A percentile compares a stretch with the other conserved stretches of the same genome.
These are phyloP conservation scores for Agrochola lychnidis DNA, from an alignment of 2,888 invertebrate genomes.

Conservation along the genomic window DNA sequence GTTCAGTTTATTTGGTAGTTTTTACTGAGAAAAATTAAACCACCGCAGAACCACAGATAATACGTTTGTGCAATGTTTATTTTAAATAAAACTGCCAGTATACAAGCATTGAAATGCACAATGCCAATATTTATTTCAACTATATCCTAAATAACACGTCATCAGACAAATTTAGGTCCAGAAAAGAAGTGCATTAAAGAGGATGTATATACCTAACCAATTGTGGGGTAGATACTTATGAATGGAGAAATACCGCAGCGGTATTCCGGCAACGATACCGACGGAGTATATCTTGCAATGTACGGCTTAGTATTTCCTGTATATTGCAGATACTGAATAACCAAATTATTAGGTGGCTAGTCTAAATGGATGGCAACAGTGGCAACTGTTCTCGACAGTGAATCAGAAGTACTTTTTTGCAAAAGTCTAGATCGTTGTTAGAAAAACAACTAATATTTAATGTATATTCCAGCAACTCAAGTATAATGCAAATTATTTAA, in stretches of 20 bases:
- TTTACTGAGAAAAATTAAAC: background rate
- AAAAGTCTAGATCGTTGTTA: background rate
- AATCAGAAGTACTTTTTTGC: background rate
- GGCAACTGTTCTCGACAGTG: background rate
- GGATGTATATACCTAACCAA: background rate
- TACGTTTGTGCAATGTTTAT: conserved; percentile 1
- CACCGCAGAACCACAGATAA: background rate
- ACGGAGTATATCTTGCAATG: conserved; percentile 10
- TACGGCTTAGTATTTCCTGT: conserved; percentile 6
- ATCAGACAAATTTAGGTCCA: background rate
- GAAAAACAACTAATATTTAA: too few relatives aligned
- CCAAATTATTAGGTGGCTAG: conserved; percentile 25
- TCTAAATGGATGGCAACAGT: conserved; percentile 13
- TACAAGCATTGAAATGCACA: conserved; percentile 8
- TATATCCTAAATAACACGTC: background rate
- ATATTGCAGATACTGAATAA: conserved; percentile 29
- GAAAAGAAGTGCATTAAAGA: conserved; percentile 18
- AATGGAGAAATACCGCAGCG: conserved; percentile 15
- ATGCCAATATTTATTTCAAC: conserved; percentile 1
- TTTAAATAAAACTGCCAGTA: conserved; percentile 1
- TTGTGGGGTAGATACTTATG: conserved; percentile 11
- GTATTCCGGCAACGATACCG: conserved; percentile 27
- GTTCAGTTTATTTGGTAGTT: conserved; percentile 18
- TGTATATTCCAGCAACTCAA: background rate
- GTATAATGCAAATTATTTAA: background rate